Evolutionary conservation across 2,888 invertebrate species (phyloP).

Genomic region (Trichopoda pennipes): DNA sequence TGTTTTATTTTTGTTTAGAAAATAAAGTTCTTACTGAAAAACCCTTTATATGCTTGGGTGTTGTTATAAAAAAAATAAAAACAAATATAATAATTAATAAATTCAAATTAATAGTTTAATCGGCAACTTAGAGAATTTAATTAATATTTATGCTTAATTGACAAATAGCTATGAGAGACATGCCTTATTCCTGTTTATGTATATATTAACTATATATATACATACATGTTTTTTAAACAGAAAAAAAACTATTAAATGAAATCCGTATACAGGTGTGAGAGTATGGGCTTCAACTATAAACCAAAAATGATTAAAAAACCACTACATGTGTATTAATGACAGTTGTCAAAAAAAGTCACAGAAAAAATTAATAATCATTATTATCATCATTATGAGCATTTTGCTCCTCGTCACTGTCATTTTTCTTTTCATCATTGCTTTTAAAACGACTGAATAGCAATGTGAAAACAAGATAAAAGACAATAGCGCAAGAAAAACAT

Average conservation of each 20-base stretch:
- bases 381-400: constrained; percentile 16
- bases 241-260: constrained; percentile 1
- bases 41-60: no score
- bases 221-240: constrained; percentile 5
- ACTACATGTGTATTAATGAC: constrained; percentile 40
- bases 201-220: not conserved
- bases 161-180: no score
- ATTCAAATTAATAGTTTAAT: no score
- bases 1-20: no score
- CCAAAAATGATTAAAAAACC: not conserved
- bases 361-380: constrained; percentile 20
- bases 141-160: no score
- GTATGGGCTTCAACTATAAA: constrained; percentile 10
- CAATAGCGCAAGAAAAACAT: not conserved
- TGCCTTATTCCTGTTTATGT: no score
- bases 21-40: no score
- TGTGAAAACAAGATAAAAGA: constrained; percentile 16
- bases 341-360: constrained; percentile 54
- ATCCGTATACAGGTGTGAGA: not conserved
- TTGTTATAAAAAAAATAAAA: no score
- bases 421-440: not conserved
- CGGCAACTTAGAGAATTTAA: no score
- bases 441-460: constrained; percentile 10
- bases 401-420: constrained; percentile 22
- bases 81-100: no score